Base-by-base conservation (phyloP, 2,113 vertebrate genomes). In the Xiphias gladius region DNA sequence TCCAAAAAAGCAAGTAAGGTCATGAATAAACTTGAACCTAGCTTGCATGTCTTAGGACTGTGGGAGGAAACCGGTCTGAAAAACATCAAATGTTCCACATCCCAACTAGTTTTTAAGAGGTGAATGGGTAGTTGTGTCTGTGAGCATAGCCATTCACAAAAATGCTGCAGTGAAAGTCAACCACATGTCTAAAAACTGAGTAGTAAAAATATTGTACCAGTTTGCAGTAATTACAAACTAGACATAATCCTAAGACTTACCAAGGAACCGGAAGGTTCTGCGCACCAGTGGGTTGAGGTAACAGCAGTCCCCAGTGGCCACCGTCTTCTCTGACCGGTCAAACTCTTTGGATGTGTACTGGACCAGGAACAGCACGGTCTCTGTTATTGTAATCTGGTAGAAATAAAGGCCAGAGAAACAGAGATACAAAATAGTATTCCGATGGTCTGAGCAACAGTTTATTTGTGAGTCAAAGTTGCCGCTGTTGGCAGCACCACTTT, bases 201-300 rank as follows among this genome's bases (percentile, higher is more conserved):
- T 4, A n/a, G 39, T 32, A 9, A 20, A 37, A 52, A 72, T 14
- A 3, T 4, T 52, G 55, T 20, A 17, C 4, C 2, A 1, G 5
- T 30, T 22, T 50, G 11, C 17, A 52, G 24, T 0, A 17, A 55
- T 67, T 2, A 19, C 37, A 26, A 74, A 17, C 2, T 7, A 2
- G 3, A 20, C 26, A 3, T 1, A 5, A 3, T 5, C 3, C 9
- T 11, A 17, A 13, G 22, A 95, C 97, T 84, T 95, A 99, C 98
- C 98, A 41, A 99, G 96, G 93, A 99, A 99, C 89, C 98, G 96
- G 91, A 98, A 96, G 70, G 97, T 99, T 90, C 98, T 95, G 88
- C 98, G 96, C 82, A 99, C 97, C 91, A 99, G 90, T 30, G 98
- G 98, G 83, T 99, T 99, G 94, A 99, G 97, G 88, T 99, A 99